Conservation (phyloP, 2,797 vertebrate genomes). For the Carcharodon carcharias region DNA sequence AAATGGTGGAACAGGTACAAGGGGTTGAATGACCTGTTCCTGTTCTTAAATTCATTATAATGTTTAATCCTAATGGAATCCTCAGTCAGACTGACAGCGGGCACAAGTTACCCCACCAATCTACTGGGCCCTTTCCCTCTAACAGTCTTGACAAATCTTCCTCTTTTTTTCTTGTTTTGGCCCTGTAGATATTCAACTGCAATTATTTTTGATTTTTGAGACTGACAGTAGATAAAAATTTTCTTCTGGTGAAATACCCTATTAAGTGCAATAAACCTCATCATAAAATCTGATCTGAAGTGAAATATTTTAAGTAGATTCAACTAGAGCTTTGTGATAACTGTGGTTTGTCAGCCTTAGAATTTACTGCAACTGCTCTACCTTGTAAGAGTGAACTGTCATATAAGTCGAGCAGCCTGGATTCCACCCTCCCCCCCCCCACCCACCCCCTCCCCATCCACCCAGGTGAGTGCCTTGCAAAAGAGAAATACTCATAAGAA, state of each 20-base stretch:
- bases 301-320: not conserved
- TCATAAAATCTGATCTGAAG: conserved; percentile 13
- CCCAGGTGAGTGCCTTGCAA: not conserved
- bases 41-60: not conserved
- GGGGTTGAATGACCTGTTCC: not conserved
- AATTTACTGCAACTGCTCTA: not conserved
- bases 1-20: not conserved
- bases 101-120: not conserved
- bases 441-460: too few species aligned
- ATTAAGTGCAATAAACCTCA: not conserved
- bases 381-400: not conserved
- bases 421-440: not conserved
- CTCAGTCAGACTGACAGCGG: not conserved
- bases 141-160: not conserved
- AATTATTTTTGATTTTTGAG: not conserved
- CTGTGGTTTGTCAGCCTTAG: not conserved
- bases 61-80: not conserved
- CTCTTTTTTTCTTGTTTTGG: not conserved
- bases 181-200: not conserved
- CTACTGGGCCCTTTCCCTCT: not conserved
- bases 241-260: not conserved
- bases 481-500: too few species aligned
- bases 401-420: not conserved
- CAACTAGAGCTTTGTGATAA: not conserved
- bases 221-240: not conserved